Conservation (phyloP, 2,113 vertebrate genomes). For the Thinocorus orbignyianus region DNA sequence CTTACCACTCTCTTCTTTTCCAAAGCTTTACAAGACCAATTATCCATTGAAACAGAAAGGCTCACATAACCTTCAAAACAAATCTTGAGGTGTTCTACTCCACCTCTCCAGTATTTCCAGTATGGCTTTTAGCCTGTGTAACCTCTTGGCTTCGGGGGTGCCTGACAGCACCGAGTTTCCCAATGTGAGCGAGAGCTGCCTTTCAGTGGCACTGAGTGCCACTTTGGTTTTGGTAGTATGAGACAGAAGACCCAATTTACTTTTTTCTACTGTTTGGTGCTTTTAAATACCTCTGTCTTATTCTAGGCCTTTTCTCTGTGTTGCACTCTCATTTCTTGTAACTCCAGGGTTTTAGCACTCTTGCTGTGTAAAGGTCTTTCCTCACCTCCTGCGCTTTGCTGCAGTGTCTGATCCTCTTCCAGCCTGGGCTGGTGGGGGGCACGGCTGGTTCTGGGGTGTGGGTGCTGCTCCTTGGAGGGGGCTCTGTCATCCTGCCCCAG, state of each 20-base stretch:
- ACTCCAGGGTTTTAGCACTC: not conserved
- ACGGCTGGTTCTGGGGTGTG: not conserved
- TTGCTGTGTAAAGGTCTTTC: not conserved
- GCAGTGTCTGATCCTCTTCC: not conserved
- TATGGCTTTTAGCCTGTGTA: not conserved
- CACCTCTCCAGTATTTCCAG: not conserved
- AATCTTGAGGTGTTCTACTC: not conserved
- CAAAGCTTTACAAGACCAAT: not conserved
- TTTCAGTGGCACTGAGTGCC: accelerated
- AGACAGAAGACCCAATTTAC: not conserved
- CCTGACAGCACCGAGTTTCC: accelerated
- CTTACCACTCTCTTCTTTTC: not conserved
- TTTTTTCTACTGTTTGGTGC: not conserved
- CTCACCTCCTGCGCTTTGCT: accelerated
- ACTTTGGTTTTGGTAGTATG: not conserved
- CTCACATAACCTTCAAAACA: not conserved
- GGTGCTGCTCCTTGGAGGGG: not conserved
- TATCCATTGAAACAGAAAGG: not conserved
- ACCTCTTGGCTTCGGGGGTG: not conserved
- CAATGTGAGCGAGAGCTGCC: not conserved
- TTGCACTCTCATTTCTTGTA: not conserved
- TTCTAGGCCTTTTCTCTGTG: not conserved
- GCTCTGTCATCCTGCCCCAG: not conserved
- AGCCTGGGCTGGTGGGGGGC: no score
- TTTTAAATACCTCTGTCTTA: not conserved